These are phyloP conservation scores for Neosilurus mollespiculum DNA, from an alignment of 2,797 vertebrate species.

Conservation along the genomic window DNA sequence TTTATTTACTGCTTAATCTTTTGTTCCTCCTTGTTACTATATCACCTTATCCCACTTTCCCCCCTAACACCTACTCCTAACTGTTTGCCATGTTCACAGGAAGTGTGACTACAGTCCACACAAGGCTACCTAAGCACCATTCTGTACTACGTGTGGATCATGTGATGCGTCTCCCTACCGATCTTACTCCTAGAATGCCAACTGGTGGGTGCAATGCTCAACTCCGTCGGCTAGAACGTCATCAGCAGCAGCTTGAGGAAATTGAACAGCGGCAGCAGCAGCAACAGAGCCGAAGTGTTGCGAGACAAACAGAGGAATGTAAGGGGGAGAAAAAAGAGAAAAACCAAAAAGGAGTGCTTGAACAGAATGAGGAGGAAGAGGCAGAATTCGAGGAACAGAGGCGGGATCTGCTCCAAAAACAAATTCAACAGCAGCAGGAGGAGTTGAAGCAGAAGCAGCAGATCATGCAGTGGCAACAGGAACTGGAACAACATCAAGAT, in stretches of 20 bases:
- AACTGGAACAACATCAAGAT: conserved; percentile 63
- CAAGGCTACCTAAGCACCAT: conserved; percentile 35
- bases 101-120: conserved; percentile 4
- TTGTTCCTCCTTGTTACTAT: not conserved
- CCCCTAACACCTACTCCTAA: conserved; percentile 37
- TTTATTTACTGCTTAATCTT: conserved; percentile 7
- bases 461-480: conserved; percentile 76
- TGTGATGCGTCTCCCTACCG: conserved; percentile 58
- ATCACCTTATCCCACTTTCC: not conserved
- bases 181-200: conserved; percentile 68
- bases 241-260: conserved; percentile 73
- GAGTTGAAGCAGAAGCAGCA: conserved; percentile 74
- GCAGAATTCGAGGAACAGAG: conserved; percentile 55
- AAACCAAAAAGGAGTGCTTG: conserved; percentile 52
- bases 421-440: conserved; percentile 72
- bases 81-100: conserved; percentile 45
- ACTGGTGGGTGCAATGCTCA: conserved; percentile 66
- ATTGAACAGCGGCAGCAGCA: conserved; percentile 70
- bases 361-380: conserved; percentile 45
- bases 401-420: conserved; percentile 62
- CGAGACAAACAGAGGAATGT: conserved; percentile 53
- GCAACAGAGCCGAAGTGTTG: conserved; percentile 55
- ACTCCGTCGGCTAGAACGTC: conserved; percentile 72
- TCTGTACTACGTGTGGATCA: conserved; percentile 34
- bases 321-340: conserved; percentile 58